A percentile compares a stretch with the other conserved stretches of the same genome.
phyloP scores from a whole-genome alignment of 1,140 invertebrate genomes.

The Drosophila mayri region DNA sequence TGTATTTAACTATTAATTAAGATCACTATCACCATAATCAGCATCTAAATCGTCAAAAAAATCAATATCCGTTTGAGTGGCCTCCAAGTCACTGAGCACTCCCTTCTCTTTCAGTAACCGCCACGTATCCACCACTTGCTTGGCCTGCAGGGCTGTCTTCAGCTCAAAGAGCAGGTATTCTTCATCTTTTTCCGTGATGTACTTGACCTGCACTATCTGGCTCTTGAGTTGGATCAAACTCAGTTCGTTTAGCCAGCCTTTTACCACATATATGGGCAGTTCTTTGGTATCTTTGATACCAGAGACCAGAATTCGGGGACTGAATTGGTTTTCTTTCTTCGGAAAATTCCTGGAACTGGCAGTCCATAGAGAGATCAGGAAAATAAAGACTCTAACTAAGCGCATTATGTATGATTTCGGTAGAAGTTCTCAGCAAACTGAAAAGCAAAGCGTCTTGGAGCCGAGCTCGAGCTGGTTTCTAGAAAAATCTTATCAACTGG shows the following conservation, averaged over 20 bases:
- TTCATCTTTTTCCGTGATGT: background rate
- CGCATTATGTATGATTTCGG: background rate
- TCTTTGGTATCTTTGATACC: background rate
- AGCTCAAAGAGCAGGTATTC: slow-evolving; percentile 26
- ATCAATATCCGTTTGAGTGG: background rate
- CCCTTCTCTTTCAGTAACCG: too few species aligned
- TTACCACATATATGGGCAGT: slow-evolving; percentile 1
- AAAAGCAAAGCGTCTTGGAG: background rate
- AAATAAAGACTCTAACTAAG: background rate
- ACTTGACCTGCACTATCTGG: slow-evolving; percentile 33
- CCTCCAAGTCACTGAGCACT: background rate
- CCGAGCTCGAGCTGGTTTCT: background rate
- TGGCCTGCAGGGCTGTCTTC: slow-evolving; percentile 23
- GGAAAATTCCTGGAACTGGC: background rate
- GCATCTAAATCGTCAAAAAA: slow-evolving; percentile 7
- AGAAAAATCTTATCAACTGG: background rate
- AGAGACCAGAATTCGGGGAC: slow-evolving; percentile 18
- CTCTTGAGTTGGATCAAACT: slow-evolving; percentile 16
- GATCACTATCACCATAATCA: too few species aligned
- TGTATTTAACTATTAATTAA: too few species aligned
- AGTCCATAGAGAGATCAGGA: background rate
- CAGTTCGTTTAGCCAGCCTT: slow-evolving; percentile 9
- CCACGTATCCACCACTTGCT: slow-evolving; percentile 1
- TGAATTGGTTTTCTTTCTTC: background rate
- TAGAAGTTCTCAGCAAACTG: background rate